These are phyloP conservation scores for Pseudoips prasinana DNA, from an alignment of 2,888 invertebrate species.

Conservation along the genomic window DNA sequence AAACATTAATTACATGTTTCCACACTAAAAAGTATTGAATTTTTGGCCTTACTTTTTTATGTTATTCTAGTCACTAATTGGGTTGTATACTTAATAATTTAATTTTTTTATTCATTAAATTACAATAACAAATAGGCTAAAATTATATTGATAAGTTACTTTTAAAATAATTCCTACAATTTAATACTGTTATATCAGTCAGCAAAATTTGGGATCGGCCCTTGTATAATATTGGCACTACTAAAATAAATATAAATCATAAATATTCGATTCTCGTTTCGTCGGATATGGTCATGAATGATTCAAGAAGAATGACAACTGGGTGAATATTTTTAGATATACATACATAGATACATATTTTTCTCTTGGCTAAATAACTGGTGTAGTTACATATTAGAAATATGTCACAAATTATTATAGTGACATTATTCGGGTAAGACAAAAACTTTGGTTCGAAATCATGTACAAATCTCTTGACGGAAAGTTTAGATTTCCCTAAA, in stretches of 20 bases:
- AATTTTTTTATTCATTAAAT: no score
- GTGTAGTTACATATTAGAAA: not conserved
- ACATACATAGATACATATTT: conserved; percentile 1
- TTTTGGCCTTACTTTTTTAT: no score
- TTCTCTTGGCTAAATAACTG: no score
- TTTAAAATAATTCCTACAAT: no score
- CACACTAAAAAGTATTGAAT: no score
- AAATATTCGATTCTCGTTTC: conserved; percentile 18
- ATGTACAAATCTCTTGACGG: conserved; percentile 11
- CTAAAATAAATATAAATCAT: conserved; percentile 21
- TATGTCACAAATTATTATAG: conserved; percentile 4
- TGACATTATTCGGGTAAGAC: conserved; percentile 5
- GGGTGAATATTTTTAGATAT: conserved; percentile 15
- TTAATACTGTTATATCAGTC: no score
- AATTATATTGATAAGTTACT: no score
- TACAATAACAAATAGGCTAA: no score
- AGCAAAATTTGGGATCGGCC: conserved; percentile 10
- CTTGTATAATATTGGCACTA: conserved; percentile 13
- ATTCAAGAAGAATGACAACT: conserved; percentile 25
- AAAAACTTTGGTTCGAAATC: conserved; percentile 20
- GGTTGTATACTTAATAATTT: no score
- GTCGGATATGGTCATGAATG: conserved; percentile 20
- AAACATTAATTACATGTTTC: no score
- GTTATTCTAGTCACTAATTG: no score
- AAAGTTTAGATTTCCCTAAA: conserved; percentile 27